phyloP scores from a whole-genome alignment of 2,888 invertebrate genomes.

The Clanis bilineata region DNA sequence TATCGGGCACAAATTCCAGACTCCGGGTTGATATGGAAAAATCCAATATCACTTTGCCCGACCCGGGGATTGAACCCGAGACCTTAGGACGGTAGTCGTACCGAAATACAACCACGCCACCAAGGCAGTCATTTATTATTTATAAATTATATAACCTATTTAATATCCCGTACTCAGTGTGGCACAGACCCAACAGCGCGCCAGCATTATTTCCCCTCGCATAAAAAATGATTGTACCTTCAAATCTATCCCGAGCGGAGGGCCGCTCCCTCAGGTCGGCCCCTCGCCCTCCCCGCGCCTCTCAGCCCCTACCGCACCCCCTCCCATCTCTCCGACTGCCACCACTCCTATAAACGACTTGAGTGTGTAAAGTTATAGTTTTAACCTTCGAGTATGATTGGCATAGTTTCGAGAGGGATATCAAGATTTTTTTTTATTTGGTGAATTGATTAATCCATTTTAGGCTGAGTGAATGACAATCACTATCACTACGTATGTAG shows the following conservation, averaged over 20 bases:
- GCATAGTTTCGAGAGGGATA: background rate
- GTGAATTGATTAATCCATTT: no score
- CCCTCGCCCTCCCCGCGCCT: constrained; percentile 35
- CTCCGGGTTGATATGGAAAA: no score
- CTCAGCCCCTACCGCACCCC: constrained; percentile 36
- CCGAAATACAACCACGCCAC: no score
- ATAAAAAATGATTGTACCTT: constrained; percentile 83
- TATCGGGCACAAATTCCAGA: no score
- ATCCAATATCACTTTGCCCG: no score
- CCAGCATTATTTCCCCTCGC: constrained; percentile 70
- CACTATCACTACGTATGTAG: no score
- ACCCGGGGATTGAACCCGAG: no score
- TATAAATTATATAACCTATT: background rate
- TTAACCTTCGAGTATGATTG: constrained; percentile 2
- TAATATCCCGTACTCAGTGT: constrained; percentile 25
- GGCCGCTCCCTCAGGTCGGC: constrained; percentile 59
- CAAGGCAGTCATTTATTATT: no score
- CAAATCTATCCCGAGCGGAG: constrained; percentile 78
- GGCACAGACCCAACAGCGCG: constrained; percentile 27
- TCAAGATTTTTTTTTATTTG: background rate
- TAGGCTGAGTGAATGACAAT: no score
- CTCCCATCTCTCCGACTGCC: constrained; percentile 42
- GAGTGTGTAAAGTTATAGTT: constrained; percentile 47
- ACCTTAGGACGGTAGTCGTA: no score
- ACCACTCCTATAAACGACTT: constrained; percentile 61